Evolutionary conservation across 2,797 vertebrate species (phyloP).

Genomic region (Orientallactaga sibirica): DNA sequence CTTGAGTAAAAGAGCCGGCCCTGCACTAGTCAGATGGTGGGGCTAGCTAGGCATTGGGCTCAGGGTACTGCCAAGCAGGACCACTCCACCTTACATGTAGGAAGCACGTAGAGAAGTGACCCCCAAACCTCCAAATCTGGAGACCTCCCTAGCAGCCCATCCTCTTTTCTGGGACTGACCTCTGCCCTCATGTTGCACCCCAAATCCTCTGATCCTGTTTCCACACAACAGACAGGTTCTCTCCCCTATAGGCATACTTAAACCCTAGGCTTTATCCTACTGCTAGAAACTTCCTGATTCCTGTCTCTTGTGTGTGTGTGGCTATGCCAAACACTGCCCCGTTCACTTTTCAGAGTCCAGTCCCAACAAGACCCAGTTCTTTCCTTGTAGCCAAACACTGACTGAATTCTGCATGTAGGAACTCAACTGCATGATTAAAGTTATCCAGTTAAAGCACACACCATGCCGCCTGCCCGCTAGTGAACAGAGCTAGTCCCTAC

Average conservation of each 20-base stretch:
- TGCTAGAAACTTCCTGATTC: neutral
- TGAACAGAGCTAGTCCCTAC: neutral
- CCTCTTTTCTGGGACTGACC: neutral
- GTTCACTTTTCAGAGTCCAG: neutral
- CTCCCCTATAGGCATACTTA: neutral
- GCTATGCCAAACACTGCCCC: neutral
- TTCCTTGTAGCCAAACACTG: neutral
- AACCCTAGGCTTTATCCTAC: neutral
- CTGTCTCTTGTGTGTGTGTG: rapidly evolving
- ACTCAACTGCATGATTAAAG: neutral
- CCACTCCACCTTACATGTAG: no score
- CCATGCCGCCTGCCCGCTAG: neutral
- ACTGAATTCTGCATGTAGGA: constrained; percentile 28
- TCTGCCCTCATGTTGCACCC: neutral
- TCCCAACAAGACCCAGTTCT: constrained; percentile 20
- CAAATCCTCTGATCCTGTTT: neutral
- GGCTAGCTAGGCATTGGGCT: no score
- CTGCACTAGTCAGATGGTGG: no score
- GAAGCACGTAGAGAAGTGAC: neutral
- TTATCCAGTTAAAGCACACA: no score
- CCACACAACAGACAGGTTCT: neutral
- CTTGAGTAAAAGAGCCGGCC: neutral
- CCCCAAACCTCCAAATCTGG: neutral
- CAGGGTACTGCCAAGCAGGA: neutral
- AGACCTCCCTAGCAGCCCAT: neutral